phyloP scores from a whole-genome alignment of 2,797 vertebrate species.

The Enteromius afrohamiltoni region DNA sequence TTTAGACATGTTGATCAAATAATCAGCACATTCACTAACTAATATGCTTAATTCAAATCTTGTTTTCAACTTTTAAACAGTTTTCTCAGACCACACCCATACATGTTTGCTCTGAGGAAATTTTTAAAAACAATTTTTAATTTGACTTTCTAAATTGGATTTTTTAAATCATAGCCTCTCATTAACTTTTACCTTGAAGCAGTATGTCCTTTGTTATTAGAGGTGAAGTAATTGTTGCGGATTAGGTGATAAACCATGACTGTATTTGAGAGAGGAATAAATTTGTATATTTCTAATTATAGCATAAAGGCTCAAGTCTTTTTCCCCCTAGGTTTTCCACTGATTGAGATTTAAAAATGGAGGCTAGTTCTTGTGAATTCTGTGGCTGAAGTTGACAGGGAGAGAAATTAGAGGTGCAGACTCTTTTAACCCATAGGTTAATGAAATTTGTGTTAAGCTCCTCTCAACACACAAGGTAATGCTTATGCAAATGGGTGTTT shows the following conservation, averaged over 20 bases:
- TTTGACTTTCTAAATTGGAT: slow-evolving; percentile 25
- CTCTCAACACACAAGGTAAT: slow-evolving; percentile 52
- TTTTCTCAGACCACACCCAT: slow-evolving; percentile 4
- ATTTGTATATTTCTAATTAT: slow-evolving; percentile 54
- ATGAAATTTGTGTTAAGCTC: slow-evolving; percentile 59
- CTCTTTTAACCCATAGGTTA: slow-evolving; percentile 63
- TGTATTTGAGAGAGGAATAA: slow-evolving; percentile 34
- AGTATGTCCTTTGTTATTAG: slow-evolving; percentile 25
- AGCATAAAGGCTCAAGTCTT: slow-evolving; percentile 35
- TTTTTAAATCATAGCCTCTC: slow-evolving; percentile 26
- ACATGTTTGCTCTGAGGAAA: slow-evolving; percentile 10
- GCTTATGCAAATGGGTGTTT: slow-evolving; percentile 55
- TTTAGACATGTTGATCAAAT: background rate
- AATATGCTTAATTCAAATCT: background rate
- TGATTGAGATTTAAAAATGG: slow-evolving; percentile 55
- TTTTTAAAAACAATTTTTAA: slow-evolving; percentile 3
- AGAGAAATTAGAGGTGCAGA: slow-evolving; percentile 51
- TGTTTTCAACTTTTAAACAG: background rate
- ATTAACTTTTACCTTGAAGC: slow-evolving; percentile 47
- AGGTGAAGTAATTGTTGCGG: slow-evolving; percentile 47
- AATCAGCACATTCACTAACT: background rate
- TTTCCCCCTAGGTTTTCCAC: slow-evolving; percentile 8
- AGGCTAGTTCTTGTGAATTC: slow-evolving; percentile 30
- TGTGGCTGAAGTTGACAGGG: slow-evolving; percentile 53
- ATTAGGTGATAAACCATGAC: slow-evolving; percentile 50